phyloP scores from a whole-genome alignment of 37 sponge, comb jelly and placozoan species.

The Theonella swinhoei region DNA sequence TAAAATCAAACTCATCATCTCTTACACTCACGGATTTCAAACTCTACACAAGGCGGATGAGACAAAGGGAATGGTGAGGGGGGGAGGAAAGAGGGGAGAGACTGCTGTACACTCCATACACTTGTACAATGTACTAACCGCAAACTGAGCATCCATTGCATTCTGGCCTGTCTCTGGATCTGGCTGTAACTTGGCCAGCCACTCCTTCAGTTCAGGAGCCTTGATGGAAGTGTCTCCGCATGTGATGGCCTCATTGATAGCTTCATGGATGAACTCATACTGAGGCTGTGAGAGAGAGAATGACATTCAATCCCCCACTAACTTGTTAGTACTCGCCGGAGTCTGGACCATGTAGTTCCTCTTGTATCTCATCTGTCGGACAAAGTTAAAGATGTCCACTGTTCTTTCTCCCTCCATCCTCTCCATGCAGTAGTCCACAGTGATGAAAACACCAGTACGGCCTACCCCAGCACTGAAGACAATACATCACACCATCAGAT shows the following conservation, averaged over 20 bases:
- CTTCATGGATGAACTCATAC: constrained; percentile 83
- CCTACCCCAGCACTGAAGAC: constrained; percentile 92
- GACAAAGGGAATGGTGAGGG: too few species aligned
- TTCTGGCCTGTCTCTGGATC: constrained; percentile 37
- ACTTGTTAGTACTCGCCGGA: constrained; percentile 41
- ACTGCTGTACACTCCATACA: not conserved
- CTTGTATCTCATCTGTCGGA: constrained; percentile 74
- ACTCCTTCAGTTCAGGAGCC: constrained; percentile 43
- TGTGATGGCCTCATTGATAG: constrained; percentile 83
- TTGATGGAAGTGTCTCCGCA: constrained; percentile 79
- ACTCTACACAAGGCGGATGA: constrained; percentile 50
- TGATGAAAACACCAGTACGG: constrained; percentile 88
- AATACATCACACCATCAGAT: not conserved
- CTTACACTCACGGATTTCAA: constrained; percentile 48
- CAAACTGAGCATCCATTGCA: constrained; percentile 58
- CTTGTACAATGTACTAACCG: too few species aligned
- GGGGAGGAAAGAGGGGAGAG: not conserved
- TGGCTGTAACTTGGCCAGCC: constrained; percentile 16
- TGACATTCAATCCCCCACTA: too few species aligned
- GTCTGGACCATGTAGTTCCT: constrained; percentile 97
- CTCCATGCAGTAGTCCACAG: constrained; percentile 68
- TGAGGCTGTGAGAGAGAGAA: too few species aligned
- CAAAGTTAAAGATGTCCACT: constrained; percentile 83
- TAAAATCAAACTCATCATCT: constrained; percentile 67
- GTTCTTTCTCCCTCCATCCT: constrained; percentile 67